Conservation (phyloP, 2,888 invertebrate species). For the Creontiades dilutus region DNA sequence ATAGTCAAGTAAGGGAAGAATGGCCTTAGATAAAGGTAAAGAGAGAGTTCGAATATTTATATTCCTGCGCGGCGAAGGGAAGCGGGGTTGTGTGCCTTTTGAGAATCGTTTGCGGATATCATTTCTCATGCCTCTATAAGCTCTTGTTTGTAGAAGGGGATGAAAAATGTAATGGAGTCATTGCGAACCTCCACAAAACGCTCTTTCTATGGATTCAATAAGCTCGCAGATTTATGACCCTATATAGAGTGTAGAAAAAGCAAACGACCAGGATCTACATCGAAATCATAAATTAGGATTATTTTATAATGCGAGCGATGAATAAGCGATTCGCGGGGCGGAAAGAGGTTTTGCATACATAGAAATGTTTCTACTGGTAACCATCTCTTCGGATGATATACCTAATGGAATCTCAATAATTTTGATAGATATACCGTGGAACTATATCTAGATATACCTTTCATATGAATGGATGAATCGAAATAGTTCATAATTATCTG, state of each 20-base stretch:
- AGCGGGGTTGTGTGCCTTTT: constrained; percentile 12
- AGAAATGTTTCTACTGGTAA: too few relatives aligned
- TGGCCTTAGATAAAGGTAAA: constrained; percentile 40
- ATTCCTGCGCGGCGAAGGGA: neutral
- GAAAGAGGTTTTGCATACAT: too few relatives aligned
- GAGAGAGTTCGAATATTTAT: constrained; percentile 39
- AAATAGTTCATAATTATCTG: too few relatives aligned
- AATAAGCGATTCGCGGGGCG: neutral
- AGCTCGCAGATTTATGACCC: constrained; percentile 19
- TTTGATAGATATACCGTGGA: too few relatives aligned
- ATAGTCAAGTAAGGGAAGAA: constrained; percentile 27
- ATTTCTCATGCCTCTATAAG: constrained; percentile 45
- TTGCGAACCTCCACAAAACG: constrained; percentile 18
- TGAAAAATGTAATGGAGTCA: constrained; percentile 48
- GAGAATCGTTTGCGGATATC: constrained; percentile 51
- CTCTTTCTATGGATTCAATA: constrained; percentile 35
- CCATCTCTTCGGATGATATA: too few relatives aligned
- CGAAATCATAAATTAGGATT: constrained; percentile 7
- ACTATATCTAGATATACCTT: too few relatives aligned
- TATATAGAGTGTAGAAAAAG: neutral
- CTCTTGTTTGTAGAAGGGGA: constrained; percentile 44
- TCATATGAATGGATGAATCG: too few relatives aligned
- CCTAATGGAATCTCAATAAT: too few relatives aligned
- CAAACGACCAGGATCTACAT: neutral
- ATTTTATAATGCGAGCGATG: constrained; percentile 9